Evolutionary conservation across 1,140 invertebrate species (phyloP).

Genomic region (Heliconius himera): DNA sequence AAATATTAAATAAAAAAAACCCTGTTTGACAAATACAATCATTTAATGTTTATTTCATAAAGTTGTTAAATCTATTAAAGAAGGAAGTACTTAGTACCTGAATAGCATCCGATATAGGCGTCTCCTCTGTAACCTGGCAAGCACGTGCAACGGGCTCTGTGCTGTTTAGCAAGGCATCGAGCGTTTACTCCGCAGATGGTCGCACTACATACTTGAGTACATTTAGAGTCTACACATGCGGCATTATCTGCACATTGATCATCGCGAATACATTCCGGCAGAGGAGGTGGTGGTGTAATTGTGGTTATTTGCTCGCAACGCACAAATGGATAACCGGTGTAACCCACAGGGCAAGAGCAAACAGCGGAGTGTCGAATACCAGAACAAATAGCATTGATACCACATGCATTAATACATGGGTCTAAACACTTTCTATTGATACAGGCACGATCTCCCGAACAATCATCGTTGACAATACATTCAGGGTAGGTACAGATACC

Average conservation of each 20-base stretch:
- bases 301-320: slow-evolving; percentile 84
- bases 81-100: slow-evolving; percentile 79
- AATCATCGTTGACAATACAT: slow-evolving; percentile 92
- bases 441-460: slow-evolving; percentile 90
- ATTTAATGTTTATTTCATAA: too few species aligned
- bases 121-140: slow-evolving; percentile 92
- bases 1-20: too few species aligned
- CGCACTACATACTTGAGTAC: slow-evolving; percentile 88
- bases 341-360: slow-evolving; percentile 86
- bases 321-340: slow-evolving; percentile 89
- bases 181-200: slow-evolving; percentile 91
- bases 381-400: slow-evolving; percentile 91
- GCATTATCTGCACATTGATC: slow-evolving; percentile 92
- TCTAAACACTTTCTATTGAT: slow-evolving; percentile 91
- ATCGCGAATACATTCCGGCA: slow-evolving; percentile 90
- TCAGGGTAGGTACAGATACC: slow-evolving; percentile 92
- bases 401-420: slow-evolving; percentile 91
- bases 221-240: slow-evolving; percentile 90
- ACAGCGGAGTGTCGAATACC: slow-evolving; percentile 90
- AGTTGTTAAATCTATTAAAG: slow-evolving; percentile 6
- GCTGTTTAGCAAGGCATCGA: slow-evolving; percentile 89
- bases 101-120: slow-evolving; percentile 89
- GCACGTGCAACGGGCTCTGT: slow-evolving; percentile 92
- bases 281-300: slow-evolving; percentile 77
- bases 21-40: too few species aligned